Evolutionary conservation across 2,113 vertebrate genomes (phyloP).

Genomic region (rabbit (Oryctolagus cuniculus)): DNA sequence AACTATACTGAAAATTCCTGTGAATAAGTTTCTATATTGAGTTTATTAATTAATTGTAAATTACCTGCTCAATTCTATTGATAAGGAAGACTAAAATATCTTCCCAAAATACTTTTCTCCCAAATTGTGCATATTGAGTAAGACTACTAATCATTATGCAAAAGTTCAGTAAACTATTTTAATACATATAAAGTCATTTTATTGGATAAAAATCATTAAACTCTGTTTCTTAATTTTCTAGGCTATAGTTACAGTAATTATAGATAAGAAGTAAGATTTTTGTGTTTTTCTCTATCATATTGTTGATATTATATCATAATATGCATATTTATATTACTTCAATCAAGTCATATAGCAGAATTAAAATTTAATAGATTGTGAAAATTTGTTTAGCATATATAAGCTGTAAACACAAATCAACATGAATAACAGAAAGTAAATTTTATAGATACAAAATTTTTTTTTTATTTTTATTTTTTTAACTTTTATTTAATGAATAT

Average conservation of each 20-base stretch:
- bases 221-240: not conserved
- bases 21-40: conserved; percentile 25
- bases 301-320: not conserved
- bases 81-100: not conserved
- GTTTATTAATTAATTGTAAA: not conserved
- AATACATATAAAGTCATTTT: not conserved
- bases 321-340: not conserved
- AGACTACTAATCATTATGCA: not conserved
- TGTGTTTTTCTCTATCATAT: not conserved
- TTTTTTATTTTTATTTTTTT: no score
- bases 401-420: not conserved
- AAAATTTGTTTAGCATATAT: not conserved
- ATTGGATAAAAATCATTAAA: not conserved
- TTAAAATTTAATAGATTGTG: conserved; percentile 30
- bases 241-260: conserved; percentile 26
- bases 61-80: not conserved
- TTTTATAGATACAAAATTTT: no score
- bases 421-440: not conserved
- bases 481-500: no score
- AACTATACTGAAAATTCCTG: conserved; percentile 70
- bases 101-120: not conserved
- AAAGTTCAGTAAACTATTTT: not conserved
- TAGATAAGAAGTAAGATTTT: not conserved
- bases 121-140: conserved; percentile 36
- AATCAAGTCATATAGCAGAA: not conserved